Conservation (phyloP, 2,797 vertebrate genomes). For the Clarias platycephalus region DNA sequence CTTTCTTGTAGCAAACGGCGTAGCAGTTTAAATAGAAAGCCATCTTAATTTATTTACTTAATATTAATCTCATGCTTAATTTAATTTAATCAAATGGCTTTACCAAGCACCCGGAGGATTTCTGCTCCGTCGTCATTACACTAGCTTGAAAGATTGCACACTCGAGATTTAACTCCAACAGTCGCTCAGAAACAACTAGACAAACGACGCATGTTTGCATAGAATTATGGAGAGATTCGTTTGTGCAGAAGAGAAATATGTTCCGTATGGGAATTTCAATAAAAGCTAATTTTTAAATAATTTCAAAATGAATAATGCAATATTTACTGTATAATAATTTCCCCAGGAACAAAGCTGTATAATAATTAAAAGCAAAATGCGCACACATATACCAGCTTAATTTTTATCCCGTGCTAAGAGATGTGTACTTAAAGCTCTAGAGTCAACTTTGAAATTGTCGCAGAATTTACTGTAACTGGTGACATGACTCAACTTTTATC, state of each 20-base stretch:
- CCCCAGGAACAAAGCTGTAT: not conserved
- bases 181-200: not conserved
- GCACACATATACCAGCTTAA: not conserved
- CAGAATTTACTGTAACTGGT: not conserved
- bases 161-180: not conserved
- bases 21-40: not conserved
- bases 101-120: too few species aligned
- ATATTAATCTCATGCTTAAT: constrained; percentile 6
- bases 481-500: not conserved
- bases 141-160: not conserved
- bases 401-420: not conserved
- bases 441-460: not conserved
- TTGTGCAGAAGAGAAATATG: not conserved
- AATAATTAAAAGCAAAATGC: not conserved
- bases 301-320: not conserved
- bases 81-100: constrained; percentile 2
- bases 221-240: not conserved
- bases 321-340: not conserved
- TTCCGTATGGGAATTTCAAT: not conserved
- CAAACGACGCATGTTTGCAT: not conserved
- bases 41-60: not conserved
- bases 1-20: not conserved
- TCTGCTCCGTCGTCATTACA: not conserved
- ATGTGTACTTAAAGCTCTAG: not conserved
- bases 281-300: not conserved